Evolutionary conservation across 2,797 vertebrate species (phyloP).

Genomic region (Danio jaintianensis): DNA sequence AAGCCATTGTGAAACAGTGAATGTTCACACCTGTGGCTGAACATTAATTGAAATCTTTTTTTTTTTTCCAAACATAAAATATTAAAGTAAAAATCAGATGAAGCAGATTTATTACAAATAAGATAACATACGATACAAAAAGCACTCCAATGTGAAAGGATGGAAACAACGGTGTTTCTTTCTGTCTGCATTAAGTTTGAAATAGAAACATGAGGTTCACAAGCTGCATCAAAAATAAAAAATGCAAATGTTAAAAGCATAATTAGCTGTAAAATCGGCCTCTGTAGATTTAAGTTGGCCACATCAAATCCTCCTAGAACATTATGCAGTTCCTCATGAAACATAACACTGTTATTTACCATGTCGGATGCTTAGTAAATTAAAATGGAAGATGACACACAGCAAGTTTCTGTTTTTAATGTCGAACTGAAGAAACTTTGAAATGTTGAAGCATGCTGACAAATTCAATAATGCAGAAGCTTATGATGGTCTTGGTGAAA

Average conservation of each 20-base stretch:
- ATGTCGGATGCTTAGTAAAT: neutral
- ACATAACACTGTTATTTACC: neutral
- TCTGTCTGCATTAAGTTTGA: neutral
- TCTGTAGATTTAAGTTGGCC: neutral
- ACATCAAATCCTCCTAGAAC: neutral
- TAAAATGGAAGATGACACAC: neutral
- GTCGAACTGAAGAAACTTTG: neutral
- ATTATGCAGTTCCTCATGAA: conserved; percentile 1
- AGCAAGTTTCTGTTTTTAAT: neutral
- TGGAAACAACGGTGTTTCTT: neutral
- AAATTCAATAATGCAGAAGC: neutral
- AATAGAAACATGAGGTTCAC: neutral
- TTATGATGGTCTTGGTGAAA: neutral
- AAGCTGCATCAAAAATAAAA: neutral
- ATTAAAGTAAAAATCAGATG: neutral
- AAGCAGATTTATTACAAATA: neutral
- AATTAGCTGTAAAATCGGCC: neutral
- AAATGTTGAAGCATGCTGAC: neutral
- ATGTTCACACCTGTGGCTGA: neutral
- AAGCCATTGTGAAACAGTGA: neutral
- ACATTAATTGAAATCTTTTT: neutral
- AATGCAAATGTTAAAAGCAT: neutral
- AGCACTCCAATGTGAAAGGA: neutral
- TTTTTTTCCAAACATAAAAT: neutral
- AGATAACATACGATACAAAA: neutral